phyloP scores from a whole-genome alignment of 2,888 invertebrate genomes.

The Chrysina gloriosa region DNA sequence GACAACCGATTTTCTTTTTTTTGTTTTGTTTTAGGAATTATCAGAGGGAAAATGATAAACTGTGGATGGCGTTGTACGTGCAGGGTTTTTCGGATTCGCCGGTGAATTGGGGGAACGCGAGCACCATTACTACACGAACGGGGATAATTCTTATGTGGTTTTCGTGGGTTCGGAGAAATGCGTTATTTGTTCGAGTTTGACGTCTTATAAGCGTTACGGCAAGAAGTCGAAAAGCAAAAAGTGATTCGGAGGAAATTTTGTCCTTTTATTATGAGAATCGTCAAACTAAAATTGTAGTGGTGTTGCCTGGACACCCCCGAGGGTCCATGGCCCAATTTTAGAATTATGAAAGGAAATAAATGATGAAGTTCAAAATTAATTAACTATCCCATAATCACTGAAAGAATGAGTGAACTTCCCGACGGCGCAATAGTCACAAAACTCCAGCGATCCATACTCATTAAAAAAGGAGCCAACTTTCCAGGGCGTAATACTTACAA shows the following conservation, averaged over 20 bases:
- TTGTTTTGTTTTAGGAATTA: slow-evolving; percentile 53
- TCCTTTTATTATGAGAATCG: too few species aligned
- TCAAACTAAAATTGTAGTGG: too few species aligned
- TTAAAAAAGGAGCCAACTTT: too few species aligned
- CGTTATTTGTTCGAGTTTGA: slow-evolving; percentile 57
- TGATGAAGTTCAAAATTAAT: too few species aligned
- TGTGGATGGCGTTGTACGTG: slow-evolving; percentile 68
- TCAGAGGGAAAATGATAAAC: slow-evolving; percentile 54
- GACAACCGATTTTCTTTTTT: not conserved
- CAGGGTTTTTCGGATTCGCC: slow-evolving; percentile 71
- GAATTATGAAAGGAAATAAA: too few species aligned
- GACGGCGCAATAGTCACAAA: too few species aligned
- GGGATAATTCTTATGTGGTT: slow-evolving; percentile 65
- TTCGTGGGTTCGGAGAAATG: slow-evolving; percentile 58
- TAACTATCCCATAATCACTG: too few species aligned
- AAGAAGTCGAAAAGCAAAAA: slow-evolving; percentile 23
- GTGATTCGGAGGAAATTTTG: not conserved
- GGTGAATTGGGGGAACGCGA: slow-evolving; percentile 66
- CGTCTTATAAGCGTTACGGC: slow-evolving; percentile 57
- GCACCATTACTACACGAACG: slow-evolving; percentile 64
- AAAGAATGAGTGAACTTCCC: too few species aligned
- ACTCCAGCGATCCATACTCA: too few species aligned
- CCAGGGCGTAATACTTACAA: too few species aligned
- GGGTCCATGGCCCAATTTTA: too few species aligned
- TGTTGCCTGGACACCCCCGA: too few species aligned